A percentile compares a stretch with the other conserved stretches of the same genome.
Conservation (phyloP, 2,888 invertebrate genomes). For the Nudaria mundana region DNA sequence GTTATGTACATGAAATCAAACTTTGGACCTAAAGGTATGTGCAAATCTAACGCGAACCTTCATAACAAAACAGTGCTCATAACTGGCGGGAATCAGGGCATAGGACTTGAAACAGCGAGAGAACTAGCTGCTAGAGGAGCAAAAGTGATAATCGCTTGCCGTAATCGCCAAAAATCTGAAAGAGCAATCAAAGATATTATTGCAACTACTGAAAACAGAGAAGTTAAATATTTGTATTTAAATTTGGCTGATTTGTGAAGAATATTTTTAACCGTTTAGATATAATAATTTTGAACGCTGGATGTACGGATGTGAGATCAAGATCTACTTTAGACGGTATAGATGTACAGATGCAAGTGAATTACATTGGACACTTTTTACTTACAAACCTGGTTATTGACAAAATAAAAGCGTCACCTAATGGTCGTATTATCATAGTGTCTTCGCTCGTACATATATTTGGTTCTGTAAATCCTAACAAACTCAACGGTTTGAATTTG, state of each 20-base stretch:
- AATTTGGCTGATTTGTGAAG: conserved; percentile 78
- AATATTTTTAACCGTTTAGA: conserved; percentile 74
- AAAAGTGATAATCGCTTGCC: conserved; percentile 86
- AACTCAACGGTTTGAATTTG: conserved; percentile 32
- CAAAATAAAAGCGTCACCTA: conserved; percentile 57
- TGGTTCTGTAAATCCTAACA: conserved; percentile 64
- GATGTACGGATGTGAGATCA: conserved; percentile 57
- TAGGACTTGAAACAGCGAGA: conserved; percentile 88
- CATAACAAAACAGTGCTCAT: conserved; percentile 84
- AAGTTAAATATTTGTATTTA: conserved; percentile 34
- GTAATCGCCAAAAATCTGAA: conserved; percentile 86
- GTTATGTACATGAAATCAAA: conserved; percentile 1
- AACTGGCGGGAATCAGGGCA: conserved; percentile 91
- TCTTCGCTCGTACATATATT: conserved; percentile 56
- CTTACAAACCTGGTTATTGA: conserved; percentile 84
- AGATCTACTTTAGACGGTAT: conserved; percentile 81
- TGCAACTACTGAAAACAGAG: not conserved
- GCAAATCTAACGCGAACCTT: conserved; percentile 48
- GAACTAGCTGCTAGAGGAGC: conserved; percentile 87
- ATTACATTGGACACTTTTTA: conserved; percentile 86
- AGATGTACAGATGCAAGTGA: conserved; percentile 83
- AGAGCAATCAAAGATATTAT: conserved; percentile 40
- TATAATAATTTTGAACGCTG: conserved; percentile 84
- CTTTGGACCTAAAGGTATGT: conserved; percentile 32
- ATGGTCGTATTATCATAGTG: conserved; percentile 68